Percentiles rank a stretch among this genome's conserved stretches.
Conservation (phyloP, 2,113 vertebrate species). For the Sarotherodon lohbergeri region DNA sequence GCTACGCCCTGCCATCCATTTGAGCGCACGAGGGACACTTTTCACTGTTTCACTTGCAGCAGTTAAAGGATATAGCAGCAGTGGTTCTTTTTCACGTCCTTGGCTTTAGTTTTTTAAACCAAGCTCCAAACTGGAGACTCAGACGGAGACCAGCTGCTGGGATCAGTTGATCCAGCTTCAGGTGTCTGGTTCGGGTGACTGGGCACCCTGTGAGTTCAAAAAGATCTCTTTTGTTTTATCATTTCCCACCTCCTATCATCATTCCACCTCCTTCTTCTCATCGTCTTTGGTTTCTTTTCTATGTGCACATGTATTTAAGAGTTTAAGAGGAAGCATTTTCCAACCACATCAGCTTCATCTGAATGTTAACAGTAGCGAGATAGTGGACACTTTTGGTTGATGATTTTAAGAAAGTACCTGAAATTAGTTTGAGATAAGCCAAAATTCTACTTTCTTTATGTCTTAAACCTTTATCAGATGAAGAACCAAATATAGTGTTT, state of each 20-base stretch:
- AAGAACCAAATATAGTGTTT: neutral
- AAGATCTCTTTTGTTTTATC: neutral
- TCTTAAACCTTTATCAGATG: neutral
- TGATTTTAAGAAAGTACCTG: neutral
- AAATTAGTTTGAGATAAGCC: neutral
- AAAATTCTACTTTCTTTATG: neutral
- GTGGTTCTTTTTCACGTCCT: neutral
- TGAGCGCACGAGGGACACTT: neutral
- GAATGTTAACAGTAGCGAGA: neutral
- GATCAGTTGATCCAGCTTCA: conserved; percentile 75
- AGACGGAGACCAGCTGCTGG: conserved; percentile 56
- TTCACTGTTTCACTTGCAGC: neutral
- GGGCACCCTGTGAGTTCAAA: conserved; percentile 66
- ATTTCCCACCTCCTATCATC: neutral
- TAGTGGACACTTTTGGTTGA: neutral
- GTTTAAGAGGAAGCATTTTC: neutral
- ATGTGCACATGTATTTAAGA: neutral
- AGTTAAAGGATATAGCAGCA: conserved; percentile 5
- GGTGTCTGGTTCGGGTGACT: conserved; percentile 67
- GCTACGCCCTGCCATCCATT: neutral
- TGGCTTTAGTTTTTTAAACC: neutral
- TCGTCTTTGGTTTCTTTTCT: neutral
- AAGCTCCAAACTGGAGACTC: conserved; percentile 66
- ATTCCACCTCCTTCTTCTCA: neutral
- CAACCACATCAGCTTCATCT: neutral